Evolutionary conservation across 2,888 invertebrate species (phyloP).

Genomic region (Xylota segnis): DNA sequence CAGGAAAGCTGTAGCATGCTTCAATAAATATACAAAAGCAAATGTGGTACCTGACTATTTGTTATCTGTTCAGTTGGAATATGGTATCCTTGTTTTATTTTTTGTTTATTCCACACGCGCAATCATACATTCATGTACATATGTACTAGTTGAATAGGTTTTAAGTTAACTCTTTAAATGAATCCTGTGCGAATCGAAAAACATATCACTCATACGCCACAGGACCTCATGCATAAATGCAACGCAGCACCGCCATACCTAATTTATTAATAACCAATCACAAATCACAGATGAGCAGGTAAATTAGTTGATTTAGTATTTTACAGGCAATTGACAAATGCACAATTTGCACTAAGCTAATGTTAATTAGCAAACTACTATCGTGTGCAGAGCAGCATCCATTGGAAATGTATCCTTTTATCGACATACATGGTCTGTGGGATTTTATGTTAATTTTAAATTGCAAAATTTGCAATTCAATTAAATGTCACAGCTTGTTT

Average conservation of each 20-base stretch:
- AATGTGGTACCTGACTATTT: constrained; percentile 8
- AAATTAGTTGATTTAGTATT: not conserved
- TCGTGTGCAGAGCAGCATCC: not conserved
- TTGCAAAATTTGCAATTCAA: constrained; percentile 17
- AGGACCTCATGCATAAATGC: not conserved
- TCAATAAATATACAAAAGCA: constrained; percentile 43
- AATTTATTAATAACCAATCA: not conserved
- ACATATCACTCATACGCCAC: not conserved
- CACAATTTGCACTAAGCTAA: not conserved
- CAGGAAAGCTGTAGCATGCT: constrained; percentile 32
- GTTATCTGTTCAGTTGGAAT: not conserved
- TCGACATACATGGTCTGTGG: not conserved
- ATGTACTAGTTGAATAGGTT: not conserved
- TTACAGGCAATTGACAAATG: constrained; percentile 2
- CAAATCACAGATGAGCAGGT: not conserved
- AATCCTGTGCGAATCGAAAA: not conserved
- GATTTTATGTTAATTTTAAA: constrained; percentile 1
- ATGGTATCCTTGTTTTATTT: not conserved
- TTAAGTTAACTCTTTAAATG: not conserved
- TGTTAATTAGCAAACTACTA: constrained; percentile 1
- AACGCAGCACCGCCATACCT: too few species aligned
- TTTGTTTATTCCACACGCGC: not conserved
- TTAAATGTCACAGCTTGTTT: constrained; percentile 1
- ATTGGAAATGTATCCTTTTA: not conserved
- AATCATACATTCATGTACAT: too few species aligned